Evolutionary conservation across 2,113 vertebrate genomes (phyloP).

Genomic region (Callocephalon fimbriatum): DNA sequence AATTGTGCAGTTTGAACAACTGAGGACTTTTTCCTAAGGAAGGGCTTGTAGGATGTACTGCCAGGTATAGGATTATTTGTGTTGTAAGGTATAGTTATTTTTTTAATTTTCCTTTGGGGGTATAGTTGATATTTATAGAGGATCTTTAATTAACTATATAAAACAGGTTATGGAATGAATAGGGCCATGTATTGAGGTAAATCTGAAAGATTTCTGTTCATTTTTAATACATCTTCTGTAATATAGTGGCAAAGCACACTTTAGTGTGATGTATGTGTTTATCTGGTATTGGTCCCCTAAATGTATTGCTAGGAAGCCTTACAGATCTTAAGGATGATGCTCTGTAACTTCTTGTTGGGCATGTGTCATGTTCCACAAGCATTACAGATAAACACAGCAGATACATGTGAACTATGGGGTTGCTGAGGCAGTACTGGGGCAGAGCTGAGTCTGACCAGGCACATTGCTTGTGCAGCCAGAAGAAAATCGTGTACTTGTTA

Average conservation of each 20-base stretch:
- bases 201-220: conserved; percentile 47
- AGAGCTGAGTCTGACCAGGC: neutral
- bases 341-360: neutral
- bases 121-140: conserved; percentile 28
- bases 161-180: conserved; percentile 45
- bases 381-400: no score
- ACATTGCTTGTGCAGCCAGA: neutral
- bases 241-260: conserved; percentile 10
- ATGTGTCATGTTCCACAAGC: neutral
- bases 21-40: neutral
- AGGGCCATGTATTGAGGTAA: conserved; percentile 46
- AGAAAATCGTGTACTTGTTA: neutral
- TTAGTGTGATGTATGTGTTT: neutral
- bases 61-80: neutral
- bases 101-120: neutral
- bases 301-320: neutral
- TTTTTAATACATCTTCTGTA: conserved; percentile 56
- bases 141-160: conserved; percentile 53
- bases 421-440: neutral
- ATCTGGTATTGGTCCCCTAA: conserved; percentile 23
- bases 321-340: neutral
- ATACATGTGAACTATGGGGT: rapidly evolving
- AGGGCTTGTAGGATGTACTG: neutral
- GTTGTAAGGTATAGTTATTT: neutral
- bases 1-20: conserved; percentile 17